Base-by-base conservation (phyloP, 2,888 invertebrate genomes). In the Pyrochroa serraticornis region DNA sequence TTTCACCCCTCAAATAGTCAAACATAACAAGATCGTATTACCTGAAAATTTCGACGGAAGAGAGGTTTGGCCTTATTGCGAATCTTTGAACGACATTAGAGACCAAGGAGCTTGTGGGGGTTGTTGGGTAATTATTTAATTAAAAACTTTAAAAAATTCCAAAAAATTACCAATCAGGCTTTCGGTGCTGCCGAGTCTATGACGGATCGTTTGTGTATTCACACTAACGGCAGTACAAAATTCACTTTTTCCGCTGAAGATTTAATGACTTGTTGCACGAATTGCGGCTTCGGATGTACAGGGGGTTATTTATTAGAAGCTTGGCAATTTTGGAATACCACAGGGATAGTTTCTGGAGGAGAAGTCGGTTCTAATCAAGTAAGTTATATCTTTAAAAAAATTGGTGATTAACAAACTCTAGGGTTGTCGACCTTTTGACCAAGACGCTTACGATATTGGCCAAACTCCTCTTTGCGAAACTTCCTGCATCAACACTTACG, bases 81-180 rank as follows among this genome's bases (percentile, higher is more conserved):
- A 93, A 0, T 92, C 93, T 7, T 86, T 96, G 68, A 82, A 83
- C 46, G 91, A 92, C 80, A 86, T 94, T 56, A 83, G 93, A 65
- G 93, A 94, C 79, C 93, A 94, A 77, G 92, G 92, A 8, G 89
- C 91, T 9, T 96, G 95, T 76, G 95, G 96, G 30, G 94, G 94
- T 35, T 96, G 96, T 80, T 95, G 95, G 95, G 85, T 85, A 77
- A 74, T 22, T 37, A 22, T 8, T 43, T 13, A 6, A 43, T 10
- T 43, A n/a, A 14, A 33, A 47, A 30, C 32, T 39, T n/a, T 1
- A 10, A 6, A 22, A 14, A 43, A 3, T 31, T 6, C 13, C n/a
- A 13, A 36, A 42, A n/a, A 35, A 45, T 63, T 63, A 68, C 1
- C 5, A 22, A 22, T 22, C 66, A 86, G 87, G 95, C 94, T 2